phyloP scores from a whole-genome alignment of 2,113 vertebrate genomes.

The Baryphthengus martii region DNA sequence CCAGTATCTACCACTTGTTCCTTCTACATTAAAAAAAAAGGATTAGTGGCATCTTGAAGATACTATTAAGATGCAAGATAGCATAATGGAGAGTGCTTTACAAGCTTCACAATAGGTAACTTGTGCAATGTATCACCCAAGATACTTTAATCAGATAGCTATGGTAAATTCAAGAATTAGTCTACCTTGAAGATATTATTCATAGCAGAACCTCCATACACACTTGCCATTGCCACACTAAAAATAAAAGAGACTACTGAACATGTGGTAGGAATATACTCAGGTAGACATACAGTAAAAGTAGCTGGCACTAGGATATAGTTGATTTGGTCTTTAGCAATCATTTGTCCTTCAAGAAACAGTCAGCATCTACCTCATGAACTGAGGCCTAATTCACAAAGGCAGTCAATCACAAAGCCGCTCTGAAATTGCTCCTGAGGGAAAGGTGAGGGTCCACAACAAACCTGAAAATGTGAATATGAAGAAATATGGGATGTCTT shows the following conservation, averaged over 20 bases:
- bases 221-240: neutral
- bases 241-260: neutral
- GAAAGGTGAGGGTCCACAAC: neutral
- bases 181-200: neutral
- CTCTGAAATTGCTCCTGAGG: neutral
- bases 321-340: neutral
- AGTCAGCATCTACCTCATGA: neutral
- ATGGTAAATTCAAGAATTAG: neutral
- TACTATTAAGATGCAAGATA: neutral
- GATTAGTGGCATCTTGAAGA: neutral
- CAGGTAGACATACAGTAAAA: neutral
- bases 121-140: neutral
- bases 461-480: accelerated
- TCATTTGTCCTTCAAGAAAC: neutral
- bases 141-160: neutral
- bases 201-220: neutral
- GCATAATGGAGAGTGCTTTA: neutral
- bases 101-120: neutral
- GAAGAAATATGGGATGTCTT: neutral
- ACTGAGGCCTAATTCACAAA: neutral
- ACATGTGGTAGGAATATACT: neutral
- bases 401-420: neutral
- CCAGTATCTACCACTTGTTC: neutral
- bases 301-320: neutral
- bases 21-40: neutral